A percentile compares a stretch with the other conserved stretches of the same genome.
Evolutionary conservation across 1,140 invertebrate genomes (phyloP).

Genomic region (Macrobrachium nipponense): DNA sequence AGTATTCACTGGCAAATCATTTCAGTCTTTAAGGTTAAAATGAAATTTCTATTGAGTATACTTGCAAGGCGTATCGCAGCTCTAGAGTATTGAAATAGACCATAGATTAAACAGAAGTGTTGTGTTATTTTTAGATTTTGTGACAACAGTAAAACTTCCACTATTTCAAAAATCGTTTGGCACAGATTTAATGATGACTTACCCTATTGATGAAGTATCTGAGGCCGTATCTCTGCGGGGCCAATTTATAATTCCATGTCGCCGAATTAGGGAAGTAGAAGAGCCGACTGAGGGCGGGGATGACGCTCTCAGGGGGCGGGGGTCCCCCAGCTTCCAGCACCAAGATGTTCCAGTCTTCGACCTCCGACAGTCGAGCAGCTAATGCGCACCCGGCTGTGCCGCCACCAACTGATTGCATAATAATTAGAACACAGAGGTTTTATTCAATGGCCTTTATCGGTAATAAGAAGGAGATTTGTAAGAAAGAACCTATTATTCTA

Average conservation of each 20-base stretch:
- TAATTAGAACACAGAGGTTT: not conserved
- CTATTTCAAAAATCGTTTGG: not conserved
- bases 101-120: too few relatives aligned
- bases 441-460: not conserved
- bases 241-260: conserved; percentile 18
- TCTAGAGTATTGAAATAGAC: too few relatives aligned
- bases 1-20: too few relatives aligned
- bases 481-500: too few relatives aligned
- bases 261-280: conserved; percentile 21
- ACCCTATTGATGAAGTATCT: conserved; percentile 32
- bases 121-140: not conserved
- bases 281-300: conserved; percentile 49
- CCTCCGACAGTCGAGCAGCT: conserved; percentile 72
- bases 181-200: not conserved
- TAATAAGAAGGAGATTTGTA: not conserved
- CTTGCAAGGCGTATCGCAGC: too few relatives aligned
- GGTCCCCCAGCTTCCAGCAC: conserved; percentile 78
- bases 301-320: conserved; percentile 50
- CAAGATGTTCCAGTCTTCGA: conserved; percentile 74
- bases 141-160: not conserved
- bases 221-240: conserved; percentile 30
- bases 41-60: too few relatives aligned
- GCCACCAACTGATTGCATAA: conserved; percentile 31
- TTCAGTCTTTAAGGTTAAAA: too few relatives aligned
- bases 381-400: conserved; percentile 42